Conservation (phyloP, 2,888 invertebrate genomes). For the Malthinus flaveolus region DNA sequence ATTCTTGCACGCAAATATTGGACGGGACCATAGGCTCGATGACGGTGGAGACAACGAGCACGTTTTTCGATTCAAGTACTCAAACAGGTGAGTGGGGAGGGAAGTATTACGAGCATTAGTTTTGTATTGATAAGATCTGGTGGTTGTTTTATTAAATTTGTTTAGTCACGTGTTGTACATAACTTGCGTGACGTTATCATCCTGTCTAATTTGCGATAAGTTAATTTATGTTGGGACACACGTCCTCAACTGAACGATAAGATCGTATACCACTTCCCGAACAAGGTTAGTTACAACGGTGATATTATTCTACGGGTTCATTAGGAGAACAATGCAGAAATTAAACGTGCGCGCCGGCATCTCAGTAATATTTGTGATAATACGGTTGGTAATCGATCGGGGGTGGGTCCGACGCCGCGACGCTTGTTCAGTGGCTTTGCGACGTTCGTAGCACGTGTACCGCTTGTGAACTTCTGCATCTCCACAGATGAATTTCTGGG, state of each 20-base stretch:
- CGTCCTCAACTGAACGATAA: constrained; percentile 21
- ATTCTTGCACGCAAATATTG: constrained; percentile 87
- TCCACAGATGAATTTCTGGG: constrained; percentile 23
- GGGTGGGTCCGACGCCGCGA: constrained; percentile 50
- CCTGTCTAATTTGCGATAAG: constrained; percentile 16
- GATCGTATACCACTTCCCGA: constrained; percentile 24
- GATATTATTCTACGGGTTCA: constrained; percentile 35
- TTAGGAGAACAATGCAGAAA: constrained; percentile 35
- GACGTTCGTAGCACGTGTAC: constrained; percentile 49
- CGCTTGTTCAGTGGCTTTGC: constrained; percentile 50
- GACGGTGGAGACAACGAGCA: constrained; percentile 91
- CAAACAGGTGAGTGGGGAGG: constrained; percentile 89
- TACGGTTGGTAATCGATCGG: constrained; percentile 51
- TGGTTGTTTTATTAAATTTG: neutral
- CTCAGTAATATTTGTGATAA: constrained; percentile 52
- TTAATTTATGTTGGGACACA: constrained; percentile 7
- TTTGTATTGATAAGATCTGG: neutral
- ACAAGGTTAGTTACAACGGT: constrained; percentile 18
- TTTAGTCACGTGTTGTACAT: neutral
- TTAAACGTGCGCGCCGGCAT: constrained; percentile 48
- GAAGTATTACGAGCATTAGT: neutral
- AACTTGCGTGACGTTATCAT: constrained; percentile 19
- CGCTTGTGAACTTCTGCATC: constrained; percentile 30
- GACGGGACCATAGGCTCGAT: constrained; percentile 91
- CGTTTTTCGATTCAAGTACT: constrained; percentile 90